A percentile compares a stretch with the other conserved stretches of the same genome.
Evolutionary conservation across 2,888 invertebrate genomes (phyloP).

Genomic region (Morinoia aosen): DNA sequence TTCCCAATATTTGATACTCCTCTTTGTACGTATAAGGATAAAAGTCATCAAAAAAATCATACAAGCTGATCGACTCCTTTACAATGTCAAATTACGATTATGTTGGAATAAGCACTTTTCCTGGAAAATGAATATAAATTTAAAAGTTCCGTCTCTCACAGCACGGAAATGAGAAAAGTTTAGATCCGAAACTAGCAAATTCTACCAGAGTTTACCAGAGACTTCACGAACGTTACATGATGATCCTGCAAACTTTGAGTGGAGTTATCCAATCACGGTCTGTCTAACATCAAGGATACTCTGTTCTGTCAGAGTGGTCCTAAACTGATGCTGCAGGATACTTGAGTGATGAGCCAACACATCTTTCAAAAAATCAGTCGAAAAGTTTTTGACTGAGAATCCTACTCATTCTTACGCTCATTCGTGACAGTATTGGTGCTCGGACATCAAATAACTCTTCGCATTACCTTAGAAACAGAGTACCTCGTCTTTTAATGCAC

Average conservation of each 20-base stretch:
- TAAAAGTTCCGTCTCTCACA: not conserved
- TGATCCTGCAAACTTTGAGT: too few species aligned
- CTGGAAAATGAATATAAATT: not conserved
- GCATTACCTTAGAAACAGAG: not conserved
- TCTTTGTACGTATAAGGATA: too few species aligned
- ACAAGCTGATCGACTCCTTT: not conserved
- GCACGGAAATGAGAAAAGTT: not conserved
- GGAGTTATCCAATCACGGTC: too few species aligned
- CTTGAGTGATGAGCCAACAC: too few species aligned
- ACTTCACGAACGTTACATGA: too few species aligned
- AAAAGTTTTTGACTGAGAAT: too few species aligned
- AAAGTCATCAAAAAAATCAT: not conserved
- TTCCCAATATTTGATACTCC: too few species aligned
- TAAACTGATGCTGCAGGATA: not conserved
- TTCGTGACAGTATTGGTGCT: not conserved
- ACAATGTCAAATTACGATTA: not conserved
- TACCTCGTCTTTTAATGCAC: not conserved
- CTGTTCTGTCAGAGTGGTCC: too few species aligned
- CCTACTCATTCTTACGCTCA: too few species aligned
- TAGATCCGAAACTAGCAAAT: not conserved
- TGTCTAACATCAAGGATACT: too few species aligned
- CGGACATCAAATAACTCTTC: not conserved
- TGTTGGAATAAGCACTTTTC: not conserved
- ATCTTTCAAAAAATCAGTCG: too few species aligned
- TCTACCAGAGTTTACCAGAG: not conserved